These are phyloP conservation scores for Thelaira solivaga DNA, from an alignment of 2,888 invertebrate genomes.

Conservation along the genomic window DNA sequence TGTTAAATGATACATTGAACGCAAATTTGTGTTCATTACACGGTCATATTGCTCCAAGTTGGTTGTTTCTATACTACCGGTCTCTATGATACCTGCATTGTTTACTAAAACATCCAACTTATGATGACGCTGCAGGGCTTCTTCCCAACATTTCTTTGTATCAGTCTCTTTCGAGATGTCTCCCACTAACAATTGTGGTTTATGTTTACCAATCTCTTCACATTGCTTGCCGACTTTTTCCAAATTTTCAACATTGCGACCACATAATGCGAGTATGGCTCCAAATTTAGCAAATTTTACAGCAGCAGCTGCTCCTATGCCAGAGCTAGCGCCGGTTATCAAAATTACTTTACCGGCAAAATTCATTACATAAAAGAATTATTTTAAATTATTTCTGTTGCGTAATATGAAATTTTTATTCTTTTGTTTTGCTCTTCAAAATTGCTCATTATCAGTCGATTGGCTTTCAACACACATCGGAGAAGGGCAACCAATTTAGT, in stretches of 20 bases:
- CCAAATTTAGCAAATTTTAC: slow-evolving; percentile 82
- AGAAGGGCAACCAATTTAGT: neutral
- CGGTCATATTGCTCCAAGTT: slow-evolving; percentile 89
- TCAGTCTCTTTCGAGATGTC: slow-evolving; percentile 81
- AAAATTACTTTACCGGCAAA: slow-evolving; percentile 78
- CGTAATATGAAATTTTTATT: no score
- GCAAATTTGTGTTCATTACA: slow-evolving; percentile 91
- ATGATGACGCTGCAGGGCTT: slow-evolving; percentile 82
- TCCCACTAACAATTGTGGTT: slow-evolving; percentile 81
- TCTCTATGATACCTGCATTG: slow-evolving; percentile 90
- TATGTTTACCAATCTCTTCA: slow-evolving; percentile 73
- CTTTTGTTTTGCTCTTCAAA: neutral
- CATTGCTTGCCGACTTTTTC: slow-evolving; percentile 79
- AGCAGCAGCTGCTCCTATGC: slow-evolving; percentile 85
- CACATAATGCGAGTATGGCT: slow-evolving; percentile 81
- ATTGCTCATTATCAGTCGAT: neutral
- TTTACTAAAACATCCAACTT: slow-evolving; percentile 88
- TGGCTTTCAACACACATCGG: neutral
- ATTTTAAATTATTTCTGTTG: neutral
- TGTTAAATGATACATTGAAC: slow-evolving; percentile 86
- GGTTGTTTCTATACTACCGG: slow-evolving; percentile 89
- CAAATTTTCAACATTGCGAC: slow-evolving; percentile 84
- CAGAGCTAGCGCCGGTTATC: slow-evolving; percentile 85
- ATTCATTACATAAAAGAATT: slow-evolving; percentile 64
- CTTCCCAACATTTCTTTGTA: slow-evolving; percentile 80